Conservation (phyloP, 2,797 vertebrate genomes). For the Erpetoichthys calabaricus region DNA sequence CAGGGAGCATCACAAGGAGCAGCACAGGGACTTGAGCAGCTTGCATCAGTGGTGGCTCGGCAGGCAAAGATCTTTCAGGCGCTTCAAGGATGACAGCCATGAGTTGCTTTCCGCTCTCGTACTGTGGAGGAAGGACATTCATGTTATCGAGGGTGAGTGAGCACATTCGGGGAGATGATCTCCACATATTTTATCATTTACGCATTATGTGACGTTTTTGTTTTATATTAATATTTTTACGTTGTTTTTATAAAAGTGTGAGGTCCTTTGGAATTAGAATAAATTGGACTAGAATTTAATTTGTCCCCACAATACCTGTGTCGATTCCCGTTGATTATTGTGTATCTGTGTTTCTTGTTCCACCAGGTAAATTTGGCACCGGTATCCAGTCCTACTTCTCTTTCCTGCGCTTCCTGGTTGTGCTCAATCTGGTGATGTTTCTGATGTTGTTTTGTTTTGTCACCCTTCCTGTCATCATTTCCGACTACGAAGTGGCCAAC, state of each 20-base stretch:
- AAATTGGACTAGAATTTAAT: too few species aligned
- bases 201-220: too few species aligned
- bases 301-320: too few species aligned
- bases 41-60: constrained; percentile 57
- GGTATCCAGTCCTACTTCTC: constrained; percentile 91
- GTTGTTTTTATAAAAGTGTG: too few species aligned
- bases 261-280: too few species aligned
- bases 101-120: constrained; percentile 48
- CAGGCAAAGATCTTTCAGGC: constrained; percentile 46
- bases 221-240: too few species aligned
- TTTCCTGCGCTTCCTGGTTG: constrained; percentile 84
- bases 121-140: constrained; percentile 78
- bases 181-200: too few species aligned
- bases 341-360: constrained; percentile 15
- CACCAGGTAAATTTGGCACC: constrained; percentile 80
- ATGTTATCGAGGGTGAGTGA: constrained; percentile 65
- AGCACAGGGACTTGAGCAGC: constrained; percentile 26
- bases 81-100: constrained; percentile 37
- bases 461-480: constrained; percentile 63
- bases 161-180: too few species aligned
- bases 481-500: constrained; percentile 44
- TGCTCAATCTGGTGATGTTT: constrained; percentile 80
- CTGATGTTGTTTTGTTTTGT: constrained; percentile 76
- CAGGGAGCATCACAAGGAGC: constrained; percentile 32
- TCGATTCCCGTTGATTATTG: too few species aligned